phyloP scores from a whole-genome alignment of 2,888 invertebrate species.

The Embidobia sp. region DNA sequence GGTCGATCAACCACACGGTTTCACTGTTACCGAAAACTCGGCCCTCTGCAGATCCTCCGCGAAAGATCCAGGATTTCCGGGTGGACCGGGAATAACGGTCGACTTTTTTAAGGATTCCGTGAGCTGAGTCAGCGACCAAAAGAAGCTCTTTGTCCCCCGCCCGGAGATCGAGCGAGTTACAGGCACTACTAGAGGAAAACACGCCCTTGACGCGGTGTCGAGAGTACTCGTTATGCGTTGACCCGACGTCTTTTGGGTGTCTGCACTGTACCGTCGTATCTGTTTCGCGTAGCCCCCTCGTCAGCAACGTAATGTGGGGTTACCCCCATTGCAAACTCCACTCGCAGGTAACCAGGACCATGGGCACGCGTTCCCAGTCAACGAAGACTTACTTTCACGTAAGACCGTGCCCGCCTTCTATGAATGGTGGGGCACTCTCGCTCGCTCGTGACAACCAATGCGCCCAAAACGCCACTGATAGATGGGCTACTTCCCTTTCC shows the following conservation, averaged over 20 bases:
- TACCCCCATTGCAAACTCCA: slow-evolving; percentile 65
- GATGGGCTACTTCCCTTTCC: slow-evolving; percentile 43
- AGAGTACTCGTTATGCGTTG: slow-evolving; percentile 63
- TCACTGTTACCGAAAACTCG: too few species aligned
- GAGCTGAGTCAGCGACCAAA: background rate
- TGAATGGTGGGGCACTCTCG: slow-evolving; percentile 66
- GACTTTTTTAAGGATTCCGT: slow-evolving; percentile 8
- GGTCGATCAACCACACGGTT: too few species aligned
- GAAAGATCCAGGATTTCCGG: slow-evolving; percentile 23
- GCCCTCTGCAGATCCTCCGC: too few species aligned
- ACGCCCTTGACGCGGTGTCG: slow-evolving; percentile 31
- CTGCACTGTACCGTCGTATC: slow-evolving; percentile 66
- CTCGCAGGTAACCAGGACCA: slow-evolving; percentile 66
- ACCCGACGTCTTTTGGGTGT: slow-evolving; percentile 72
- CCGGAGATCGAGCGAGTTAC: too few species aligned
- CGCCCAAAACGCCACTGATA: slow-evolving; percentile 55
- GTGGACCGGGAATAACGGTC: slow-evolving; percentile 5
- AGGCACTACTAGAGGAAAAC: too few species aligned
- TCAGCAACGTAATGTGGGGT: slow-evolving; percentile 67
- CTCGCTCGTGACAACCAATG: slow-evolving; percentile 45
- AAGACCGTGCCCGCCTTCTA: slow-evolving; percentile 67
- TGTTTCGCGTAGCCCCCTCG: slow-evolving; percentile 66
- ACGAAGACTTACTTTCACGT: slow-evolving; percentile 72
- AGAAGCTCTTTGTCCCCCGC: background rate
- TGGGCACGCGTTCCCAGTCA: slow-evolving; percentile 75